Base-by-base conservation (phyloP, 2,888 invertebrate species). In the Xestia xanthographa region DNA sequence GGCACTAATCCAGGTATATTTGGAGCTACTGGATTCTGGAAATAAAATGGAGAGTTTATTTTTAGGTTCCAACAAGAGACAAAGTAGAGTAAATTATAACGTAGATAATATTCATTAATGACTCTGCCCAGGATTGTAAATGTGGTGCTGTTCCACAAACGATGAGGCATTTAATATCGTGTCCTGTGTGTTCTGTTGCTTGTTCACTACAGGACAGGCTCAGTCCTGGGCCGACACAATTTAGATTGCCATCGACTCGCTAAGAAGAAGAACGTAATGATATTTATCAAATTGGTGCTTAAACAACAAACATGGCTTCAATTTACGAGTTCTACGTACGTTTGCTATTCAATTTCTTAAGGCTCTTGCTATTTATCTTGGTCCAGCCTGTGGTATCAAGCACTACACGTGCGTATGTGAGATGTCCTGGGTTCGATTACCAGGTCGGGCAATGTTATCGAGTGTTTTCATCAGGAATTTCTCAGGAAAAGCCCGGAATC, bases 1-100 rank as follows among this genome's bases (percentile, higher is more conserved):
- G 96, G 96, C 2, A 93, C 66, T 20, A 96, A 82, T 0, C 95
- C 96, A 3, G 96, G 96, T 5, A 95, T 75, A 67, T 94, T 94
- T 0, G 95, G 96, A 14, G 93, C 90, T 1, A 94, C 93, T 2
- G 96, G 96, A 41, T 84, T 88, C 86, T 78, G 72, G 1, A 77
- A 79, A 60, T 34, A 20, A 60, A 60, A 60, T 5, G 34, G 60
- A 34, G 20, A 9, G 9, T 29, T 4, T 29, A 20, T 58, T 66
- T 45, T 53, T 53, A 50, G 50, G 11, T n/a, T 11, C 11, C n/a
- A 53, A 11, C 22, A 11, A 50, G 50, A n/a, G 9, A 50, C 4
- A 56, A 56, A 56, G 11, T 4, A 53, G 4, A n/a, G 0, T 1
- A n/a, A 53, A 26, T 56, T 26, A 56, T 26, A 56, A 26, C 14